Evolutionary conservation across 1,140 invertebrate genomes (phyloP).

Genomic region (Samia ricini): DNA sequence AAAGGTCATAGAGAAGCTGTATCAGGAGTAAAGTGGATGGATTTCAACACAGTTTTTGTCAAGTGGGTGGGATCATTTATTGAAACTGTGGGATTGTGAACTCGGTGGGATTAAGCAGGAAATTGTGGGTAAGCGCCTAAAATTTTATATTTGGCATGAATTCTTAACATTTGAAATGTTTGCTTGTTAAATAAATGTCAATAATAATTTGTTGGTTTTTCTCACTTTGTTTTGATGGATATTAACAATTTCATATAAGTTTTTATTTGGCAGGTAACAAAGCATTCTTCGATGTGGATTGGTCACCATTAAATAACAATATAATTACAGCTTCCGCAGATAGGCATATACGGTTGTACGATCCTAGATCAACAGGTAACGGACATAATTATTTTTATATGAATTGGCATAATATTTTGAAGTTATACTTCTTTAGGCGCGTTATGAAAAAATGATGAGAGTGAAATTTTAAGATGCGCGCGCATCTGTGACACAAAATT

Average conservation of each 20-base stretch:
- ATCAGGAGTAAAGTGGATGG: slow-evolving; percentile 90
- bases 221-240: background rate
- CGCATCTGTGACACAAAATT: no score
- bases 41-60: slow-evolving; percentile 86
- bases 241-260: background rate
- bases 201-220: background rate
- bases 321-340: slow-evolving; percentile 94
- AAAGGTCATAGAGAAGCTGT: slow-evolving; percentile 96
- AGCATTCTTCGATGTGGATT: slow-evolving; percentile 92
- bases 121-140: slow-evolving; percentile 80
- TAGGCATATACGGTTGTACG: slow-evolving; percentile 92
- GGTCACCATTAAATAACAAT: slow-evolving; percentile 86
- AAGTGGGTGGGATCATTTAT: slow-evolving; percentile 96
- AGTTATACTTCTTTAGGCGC: no score
- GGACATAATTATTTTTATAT: background rate
- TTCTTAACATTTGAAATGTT: background rate
- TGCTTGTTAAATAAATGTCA: background rate
- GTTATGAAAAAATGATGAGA: no score
- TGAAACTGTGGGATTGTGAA: slow-evolving; percentile 96
- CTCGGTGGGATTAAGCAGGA: slow-evolving; percentile 89
- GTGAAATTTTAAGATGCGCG: no score
- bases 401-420: no score
- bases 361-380: slow-evolving; percentile 91
- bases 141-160: slow-evolving; percentile 6
- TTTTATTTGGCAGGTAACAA: slow-evolving; percentile 82